phyloP scores from a whole-genome alignment of 2,797 vertebrate genomes.

The Catamblyrhynchus diadema region DNA sequence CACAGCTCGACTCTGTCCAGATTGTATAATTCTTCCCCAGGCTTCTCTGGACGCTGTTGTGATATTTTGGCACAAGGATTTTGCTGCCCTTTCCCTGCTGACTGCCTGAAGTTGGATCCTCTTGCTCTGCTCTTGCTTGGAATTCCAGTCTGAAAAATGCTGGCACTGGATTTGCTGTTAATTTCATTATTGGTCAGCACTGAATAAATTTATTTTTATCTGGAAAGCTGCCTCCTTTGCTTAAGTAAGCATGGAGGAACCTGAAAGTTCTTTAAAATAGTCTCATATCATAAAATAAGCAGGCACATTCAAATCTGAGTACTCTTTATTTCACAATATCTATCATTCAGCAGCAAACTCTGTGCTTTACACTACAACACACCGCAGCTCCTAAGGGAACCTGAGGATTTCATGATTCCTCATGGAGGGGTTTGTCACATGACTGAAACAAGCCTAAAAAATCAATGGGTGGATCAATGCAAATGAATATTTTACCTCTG shows the following conservation, averaged over 20 bases:
- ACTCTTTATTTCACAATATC: neutral
- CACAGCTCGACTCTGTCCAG: neutral
- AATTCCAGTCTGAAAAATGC: neutral
- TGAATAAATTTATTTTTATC: neutral
- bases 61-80: neutral
- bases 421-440: neutral
- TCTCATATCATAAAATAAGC: neutral
- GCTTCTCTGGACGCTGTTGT: neutral
- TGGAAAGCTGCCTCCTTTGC: neutral
- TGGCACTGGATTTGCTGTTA: neutral
- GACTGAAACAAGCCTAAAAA: neutral
- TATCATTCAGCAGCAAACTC: neutral
- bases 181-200: fast-evolving
- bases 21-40: neutral
- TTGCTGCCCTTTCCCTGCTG: neutral
- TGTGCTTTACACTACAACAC: neutral
- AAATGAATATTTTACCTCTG: neutral
- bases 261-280: neutral
- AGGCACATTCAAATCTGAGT: fast-evolving
- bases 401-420: neutral
- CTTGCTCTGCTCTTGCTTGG: neutral
- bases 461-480: neutral
- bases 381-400: neutral
- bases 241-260: fast-evolving
- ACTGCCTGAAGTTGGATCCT: neutral